Percentiles rank a stretch among this genome's conserved stretches.
phyloP scores from a whole-genome alignment of 2,888 invertebrate genomes.

The Embidobia sp. region DNA sequence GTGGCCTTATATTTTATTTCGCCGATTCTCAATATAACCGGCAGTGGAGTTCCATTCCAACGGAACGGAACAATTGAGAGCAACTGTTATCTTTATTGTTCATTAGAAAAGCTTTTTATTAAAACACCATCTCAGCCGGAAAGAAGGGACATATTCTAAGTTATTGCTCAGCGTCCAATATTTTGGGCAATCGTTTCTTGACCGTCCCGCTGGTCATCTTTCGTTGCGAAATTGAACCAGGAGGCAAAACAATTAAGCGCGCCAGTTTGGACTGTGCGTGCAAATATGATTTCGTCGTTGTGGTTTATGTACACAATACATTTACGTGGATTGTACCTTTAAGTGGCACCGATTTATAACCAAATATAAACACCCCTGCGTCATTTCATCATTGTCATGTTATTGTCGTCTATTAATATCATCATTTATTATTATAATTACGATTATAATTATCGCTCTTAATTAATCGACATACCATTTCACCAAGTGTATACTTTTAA shows the following conservation, averaged over 20 bases:
- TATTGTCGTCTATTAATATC: conserved; percentile 63
- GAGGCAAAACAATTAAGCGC: too few relatives aligned
- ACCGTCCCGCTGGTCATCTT: too few relatives aligned
- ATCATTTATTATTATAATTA: conserved; percentile 62
- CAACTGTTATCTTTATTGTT: conserved; percentile 1
- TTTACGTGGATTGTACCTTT: conserved; percentile 62
- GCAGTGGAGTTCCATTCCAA: too few relatives aligned
- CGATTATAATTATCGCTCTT: conserved; percentile 59
- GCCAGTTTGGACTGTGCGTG: too few relatives aligned
- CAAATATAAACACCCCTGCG: conserved; percentile 63
- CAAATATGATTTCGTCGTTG: conserved; percentile 31
- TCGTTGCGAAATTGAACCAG: too few relatives aligned
- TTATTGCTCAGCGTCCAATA: too few relatives aligned
- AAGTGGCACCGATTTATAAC: conserved; percentile 66
- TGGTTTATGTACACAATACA: conserved; percentile 54
- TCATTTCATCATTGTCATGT: conserved; percentile 61
- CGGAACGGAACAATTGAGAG: neutral
- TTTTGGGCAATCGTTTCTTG: too few relatives aligned
- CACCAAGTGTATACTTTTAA: conserved; percentile 61
- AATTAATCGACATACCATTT: conserved; percentile 61
- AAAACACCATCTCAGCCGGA: too few relatives aligned
- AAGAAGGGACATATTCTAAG: too few relatives aligned
- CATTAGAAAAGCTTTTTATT: neutral
- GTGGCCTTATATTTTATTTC: too few relatives aligned
- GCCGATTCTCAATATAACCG: too few relatives aligned